A percentile compares a stretch with the other conserved stretches of the same genome.
Evolutionary conservation across 2,113 vertebrate species (phyloP).

Genomic region (Tiliqua scincoides): DNA sequence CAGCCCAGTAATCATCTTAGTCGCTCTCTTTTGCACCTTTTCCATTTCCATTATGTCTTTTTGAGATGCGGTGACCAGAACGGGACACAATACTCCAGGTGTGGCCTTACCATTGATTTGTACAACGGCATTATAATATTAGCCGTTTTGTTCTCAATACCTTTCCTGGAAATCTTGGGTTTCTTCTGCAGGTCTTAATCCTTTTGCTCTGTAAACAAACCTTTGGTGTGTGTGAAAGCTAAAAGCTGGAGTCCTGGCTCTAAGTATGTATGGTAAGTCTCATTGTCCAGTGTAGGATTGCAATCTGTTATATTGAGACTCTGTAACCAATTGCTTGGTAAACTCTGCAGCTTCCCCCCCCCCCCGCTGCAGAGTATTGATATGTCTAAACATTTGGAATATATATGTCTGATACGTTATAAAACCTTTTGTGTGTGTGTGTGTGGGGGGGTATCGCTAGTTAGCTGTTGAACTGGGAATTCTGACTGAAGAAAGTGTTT

Average conservation of each 20-base stretch:
- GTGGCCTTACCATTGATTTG: too few relatives aligned
- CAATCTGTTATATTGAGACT: not conserved
- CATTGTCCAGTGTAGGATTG: not conserved
- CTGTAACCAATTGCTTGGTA: not conserved
- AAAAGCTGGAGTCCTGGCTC: not conserved
- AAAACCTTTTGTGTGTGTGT: too few relatives aligned
- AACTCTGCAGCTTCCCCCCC: not conserved
- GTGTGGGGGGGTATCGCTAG: not conserved
- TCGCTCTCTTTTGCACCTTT: too few relatives aligned
- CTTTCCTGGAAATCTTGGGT: too few relatives aligned
- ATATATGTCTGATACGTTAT: not conserved
- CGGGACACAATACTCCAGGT: too few relatives aligned
- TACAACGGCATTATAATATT: too few relatives aligned
- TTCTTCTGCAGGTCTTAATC: not conserved
- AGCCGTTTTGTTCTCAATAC: too few relatives aligned
- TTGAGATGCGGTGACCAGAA: too few relatives aligned
- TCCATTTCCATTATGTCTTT: too few relatives aligned
- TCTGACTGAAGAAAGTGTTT: not conserved
- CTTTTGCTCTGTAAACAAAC: not conserved
- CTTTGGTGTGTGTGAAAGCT: not conserved
- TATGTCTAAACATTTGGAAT: not conserved
- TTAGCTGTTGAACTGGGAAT: not conserved
- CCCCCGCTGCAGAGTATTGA: not conserved
- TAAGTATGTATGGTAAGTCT: not conserved
- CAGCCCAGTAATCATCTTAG: too few relatives aligned